Conservation (phyloP, 2,113 vertebrate species). For the Cyanoramphus novaezelandiae region DNA sequence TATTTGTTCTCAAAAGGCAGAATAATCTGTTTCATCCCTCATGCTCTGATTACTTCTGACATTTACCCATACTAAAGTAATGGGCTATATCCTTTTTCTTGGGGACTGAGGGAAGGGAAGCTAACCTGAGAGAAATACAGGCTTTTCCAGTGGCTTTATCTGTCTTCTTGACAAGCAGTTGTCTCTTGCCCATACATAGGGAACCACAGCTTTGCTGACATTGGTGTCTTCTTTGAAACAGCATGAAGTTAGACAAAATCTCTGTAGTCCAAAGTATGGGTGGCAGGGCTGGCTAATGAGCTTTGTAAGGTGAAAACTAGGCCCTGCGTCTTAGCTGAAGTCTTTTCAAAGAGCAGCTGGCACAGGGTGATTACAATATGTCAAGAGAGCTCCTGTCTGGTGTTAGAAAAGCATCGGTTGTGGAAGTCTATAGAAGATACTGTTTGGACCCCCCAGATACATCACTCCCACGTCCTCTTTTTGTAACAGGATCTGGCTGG, state of each 20-base stretch:
- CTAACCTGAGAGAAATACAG: neutral
- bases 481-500: neutral
- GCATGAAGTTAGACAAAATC: neutral
- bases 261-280: neutral
- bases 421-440: neutral
- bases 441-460: neutral
- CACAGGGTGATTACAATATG: neutral
- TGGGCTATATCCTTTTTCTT: neutral
- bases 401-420: neutral
- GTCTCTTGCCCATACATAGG: neutral
- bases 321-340: neutral
- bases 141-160: neutral
- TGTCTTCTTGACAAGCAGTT: neutral
- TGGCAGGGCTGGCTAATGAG: neutral
- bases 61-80: neutral
- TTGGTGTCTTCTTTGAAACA: neutral
- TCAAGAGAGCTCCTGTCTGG: neutral
- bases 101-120: neutral
- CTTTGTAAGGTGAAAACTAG: neutral
- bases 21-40: neutral
- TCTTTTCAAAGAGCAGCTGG: neutral
- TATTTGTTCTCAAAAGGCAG: neutral
- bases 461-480: neutral
- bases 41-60: neutral
- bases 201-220: neutral